Base-by-base conservation (phyloP, 1,140 invertebrate species). In the Aphis craccivora region DNA sequence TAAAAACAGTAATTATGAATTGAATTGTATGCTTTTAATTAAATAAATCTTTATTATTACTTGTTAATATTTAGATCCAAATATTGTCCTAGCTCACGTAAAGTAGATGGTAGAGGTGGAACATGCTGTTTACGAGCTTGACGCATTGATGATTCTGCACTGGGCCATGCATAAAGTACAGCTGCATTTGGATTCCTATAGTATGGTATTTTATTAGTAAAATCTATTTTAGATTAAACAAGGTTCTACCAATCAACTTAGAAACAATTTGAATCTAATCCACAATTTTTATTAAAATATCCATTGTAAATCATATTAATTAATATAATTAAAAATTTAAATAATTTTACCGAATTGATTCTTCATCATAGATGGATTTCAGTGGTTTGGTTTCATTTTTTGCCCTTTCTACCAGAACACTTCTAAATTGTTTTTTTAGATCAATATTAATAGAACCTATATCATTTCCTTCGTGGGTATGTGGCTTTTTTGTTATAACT, bases 301-400 rank as follows among this genome's bases (percentile, higher is more conserved):
- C 60, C 7, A n/a, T 67, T 30, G 30, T 67, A 67, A 25, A n/a
- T n/a, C 60, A 67, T 30, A 8, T 30, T n/a, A 67, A 67, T 67
- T 67, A n/a, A 67, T 67, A 67, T 25, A 67, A 30, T 8, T 67
- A 67, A n/a, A 67, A 30, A 67, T 67, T 30, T 9, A 67, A 67
- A 67, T 9, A 67, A 67, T 67, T 5, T 43, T 87, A 87, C 43
- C 45, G 40, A 43, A 48, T 48, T 87, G 30, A 43, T 87, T 87
- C 84, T 87, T 87, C 84, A 87, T 87, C 84, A 87, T 87, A 87
- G 6, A 87, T 87, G 0, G 30, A 14, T 48, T 48, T 87, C 23
- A 87, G 30, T 25, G 84, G 22, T 3, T 23, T 87, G 2, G 5
- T 87, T 87, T 87, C 84, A 23, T 30, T 25, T 87, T 48, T 87